Evolutionary conservation across 2,797 vertebrate genomes (phyloP).

Genomic region (Thripadectes ignobilis): DNA sequence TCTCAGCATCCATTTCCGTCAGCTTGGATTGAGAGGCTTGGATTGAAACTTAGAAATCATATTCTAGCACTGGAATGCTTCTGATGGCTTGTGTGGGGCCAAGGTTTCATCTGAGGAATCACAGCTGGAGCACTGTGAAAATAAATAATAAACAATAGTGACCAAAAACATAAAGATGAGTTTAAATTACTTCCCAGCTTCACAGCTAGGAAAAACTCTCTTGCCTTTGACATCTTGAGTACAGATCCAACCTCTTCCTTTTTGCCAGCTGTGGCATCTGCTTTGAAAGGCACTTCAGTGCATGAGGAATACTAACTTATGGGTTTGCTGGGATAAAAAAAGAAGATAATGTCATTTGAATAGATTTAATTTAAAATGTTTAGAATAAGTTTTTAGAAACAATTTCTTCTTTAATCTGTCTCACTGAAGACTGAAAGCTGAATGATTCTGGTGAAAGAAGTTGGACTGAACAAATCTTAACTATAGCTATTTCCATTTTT

Average conservation of each 20-base stretch:
- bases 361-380: not conserved
- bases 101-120: not conserved
- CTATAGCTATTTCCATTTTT: conserved; percentile 1
- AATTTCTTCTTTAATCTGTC: not conserved
- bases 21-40: not conserved
- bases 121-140: not conserved
- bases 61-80: not conserved
- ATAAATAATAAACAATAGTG: not conserved
- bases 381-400: not conserved
- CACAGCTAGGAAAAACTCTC: not conserved
- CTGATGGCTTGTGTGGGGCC: not conserved
- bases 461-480: not conserved
- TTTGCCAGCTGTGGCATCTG: not conserved
- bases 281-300: not conserved
- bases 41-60: not conserved
- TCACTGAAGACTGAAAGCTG: not conserved
- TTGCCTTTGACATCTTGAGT: not conserved
- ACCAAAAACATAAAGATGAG: not conserved
- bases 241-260: not conserved
- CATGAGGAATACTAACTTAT: not conserved
- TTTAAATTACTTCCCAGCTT: not conserved
- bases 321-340: not conserved
- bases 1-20: not conserved
- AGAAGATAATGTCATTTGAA: not conserved
- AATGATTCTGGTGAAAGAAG: not conserved